Conservation (phyloP, 2,797 vertebrate species). For the Myotis findleyi region DNA sequence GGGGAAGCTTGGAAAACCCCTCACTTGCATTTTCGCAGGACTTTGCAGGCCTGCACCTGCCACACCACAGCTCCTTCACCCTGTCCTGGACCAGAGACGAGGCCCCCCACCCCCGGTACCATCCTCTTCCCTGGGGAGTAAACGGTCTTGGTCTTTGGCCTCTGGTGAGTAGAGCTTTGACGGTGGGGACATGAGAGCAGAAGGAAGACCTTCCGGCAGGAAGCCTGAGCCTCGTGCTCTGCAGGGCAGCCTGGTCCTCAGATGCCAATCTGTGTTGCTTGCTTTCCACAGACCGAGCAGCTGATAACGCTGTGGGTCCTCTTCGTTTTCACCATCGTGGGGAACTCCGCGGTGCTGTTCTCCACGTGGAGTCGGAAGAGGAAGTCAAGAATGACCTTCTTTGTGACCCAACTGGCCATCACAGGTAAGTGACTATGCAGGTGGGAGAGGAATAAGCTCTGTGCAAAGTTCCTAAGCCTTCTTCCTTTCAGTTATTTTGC, state of each 20-base stretch:
- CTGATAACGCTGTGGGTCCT: conserved; percentile 89
- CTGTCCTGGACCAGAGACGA: too few relatives aligned
- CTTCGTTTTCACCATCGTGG: conserved; percentile 86
- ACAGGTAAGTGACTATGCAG: conserved; percentile 81
- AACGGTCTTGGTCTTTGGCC: too few relatives aligned
- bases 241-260: background rate
- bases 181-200: too few relatives aligned
- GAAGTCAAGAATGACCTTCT: conserved; percentile 90
- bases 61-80: too few relatives aligned
- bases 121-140: too few relatives aligned
- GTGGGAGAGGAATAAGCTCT: background rate
- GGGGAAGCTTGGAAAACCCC: too few relatives aligned
- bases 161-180: too few relatives aligned
- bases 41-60: too few relatives aligned
- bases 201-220: background rate
- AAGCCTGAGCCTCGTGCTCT: background rate
- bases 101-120: too few relatives aligned
- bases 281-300: conserved; percentile 87
- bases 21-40: too few relatives aligned
- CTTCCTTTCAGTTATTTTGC: background rate
- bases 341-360: conserved; percentile 86
- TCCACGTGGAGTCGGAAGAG: conserved; percentile 86
- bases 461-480: background rate
- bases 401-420: conserved; percentile 88
- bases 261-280: background rate